Conservation (phyloP, 2,797 vertebrate genomes). For the Phoxinus dragarum region DNA sequence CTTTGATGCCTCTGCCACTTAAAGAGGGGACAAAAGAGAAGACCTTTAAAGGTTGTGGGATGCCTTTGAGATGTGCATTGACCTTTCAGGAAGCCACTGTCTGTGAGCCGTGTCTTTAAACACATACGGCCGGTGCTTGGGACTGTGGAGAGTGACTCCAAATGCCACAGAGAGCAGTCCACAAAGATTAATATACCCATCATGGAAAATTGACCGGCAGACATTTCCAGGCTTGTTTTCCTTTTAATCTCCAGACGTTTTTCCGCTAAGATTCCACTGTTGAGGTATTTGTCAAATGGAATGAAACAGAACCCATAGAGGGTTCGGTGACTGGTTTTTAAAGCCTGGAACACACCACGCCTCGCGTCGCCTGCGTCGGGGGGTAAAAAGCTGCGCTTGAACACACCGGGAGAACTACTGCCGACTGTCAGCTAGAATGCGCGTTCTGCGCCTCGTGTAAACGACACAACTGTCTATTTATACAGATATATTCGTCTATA, state of each 20-base stretch:
- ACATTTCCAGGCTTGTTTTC: slow-evolving; percentile 68
- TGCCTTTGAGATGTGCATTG: slow-evolving; percentile 76
- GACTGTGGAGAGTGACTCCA: slow-evolving; percentile 54
- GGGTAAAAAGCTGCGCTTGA: no score
- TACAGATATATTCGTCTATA: no score
- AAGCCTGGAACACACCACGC: no score
- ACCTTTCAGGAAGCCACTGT: slow-evolving; percentile 72
- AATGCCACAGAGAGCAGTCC: slow-evolving; percentile 75
- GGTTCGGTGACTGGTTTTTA: slow-evolving; percentile 21
- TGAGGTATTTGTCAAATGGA: slow-evolving; percentile 76
- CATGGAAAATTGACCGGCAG: slow-evolving; percentile 63
- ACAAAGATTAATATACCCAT: slow-evolving; percentile 79
- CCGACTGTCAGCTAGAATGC: no score
- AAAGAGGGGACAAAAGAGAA: slow-evolving; percentile 72
- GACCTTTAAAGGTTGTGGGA: slow-evolving; percentile 81
- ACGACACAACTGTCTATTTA: no score
- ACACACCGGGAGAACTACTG: no score
- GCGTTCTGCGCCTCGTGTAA: no score
- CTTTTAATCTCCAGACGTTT: slow-evolving; percentile 66
- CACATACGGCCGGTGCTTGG: slow-evolving; percentile 51
- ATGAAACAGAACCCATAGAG: slow-evolving; percentile 31
- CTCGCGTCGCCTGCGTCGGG: no score
- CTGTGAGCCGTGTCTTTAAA: slow-evolving; percentile 60
- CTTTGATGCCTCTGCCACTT: slow-evolving; percentile 73
- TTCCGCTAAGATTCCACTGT: slow-evolving; percentile 69